Conservation (phyloP, 1,140 invertebrate species). For the Bombus impatiens region DNA sequence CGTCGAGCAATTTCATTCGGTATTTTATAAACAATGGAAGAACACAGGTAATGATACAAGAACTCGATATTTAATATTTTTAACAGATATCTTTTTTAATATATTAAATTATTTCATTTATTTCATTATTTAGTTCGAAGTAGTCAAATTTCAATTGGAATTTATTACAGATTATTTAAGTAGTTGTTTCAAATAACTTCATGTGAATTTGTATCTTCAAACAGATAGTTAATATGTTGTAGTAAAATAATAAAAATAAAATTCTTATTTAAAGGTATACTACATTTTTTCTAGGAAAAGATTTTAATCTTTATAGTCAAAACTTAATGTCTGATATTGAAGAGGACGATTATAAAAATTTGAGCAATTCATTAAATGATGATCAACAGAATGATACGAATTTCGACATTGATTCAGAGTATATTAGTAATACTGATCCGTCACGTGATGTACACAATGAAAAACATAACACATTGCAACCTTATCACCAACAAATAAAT, state of each 20-base stretch:
- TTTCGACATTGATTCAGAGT: background rate
- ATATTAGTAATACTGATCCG: background rate
- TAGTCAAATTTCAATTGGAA: background rate
- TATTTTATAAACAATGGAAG: conserved; percentile 44
- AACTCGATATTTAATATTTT: background rate
- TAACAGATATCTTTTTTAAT: background rate
- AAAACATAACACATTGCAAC: background rate
- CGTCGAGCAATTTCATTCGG: conserved; percentile 28
- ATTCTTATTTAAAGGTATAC: background rate
- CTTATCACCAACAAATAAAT: background rate
- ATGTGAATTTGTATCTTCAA: background rate
- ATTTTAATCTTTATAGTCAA: background rate
- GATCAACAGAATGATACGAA: too few relatives aligned
- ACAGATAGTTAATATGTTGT: background rate
- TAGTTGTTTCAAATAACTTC: background rate
- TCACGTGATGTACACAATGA: background rate
- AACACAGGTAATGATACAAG: conserved; percentile 13
- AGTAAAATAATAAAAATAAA: background rate
- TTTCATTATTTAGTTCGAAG: too few relatives aligned
- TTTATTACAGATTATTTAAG: background rate
- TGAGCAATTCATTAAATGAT: too few relatives aligned
- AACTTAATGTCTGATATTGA: background rate
- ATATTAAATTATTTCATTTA: background rate
- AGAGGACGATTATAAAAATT: background rate
- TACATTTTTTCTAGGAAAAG: conserved; percentile 9